These are phyloP conservation scores for Albula glossodonta DNA, from an alignment of 2,113 vertebrate species.

Conservation along the genomic window DNA sequence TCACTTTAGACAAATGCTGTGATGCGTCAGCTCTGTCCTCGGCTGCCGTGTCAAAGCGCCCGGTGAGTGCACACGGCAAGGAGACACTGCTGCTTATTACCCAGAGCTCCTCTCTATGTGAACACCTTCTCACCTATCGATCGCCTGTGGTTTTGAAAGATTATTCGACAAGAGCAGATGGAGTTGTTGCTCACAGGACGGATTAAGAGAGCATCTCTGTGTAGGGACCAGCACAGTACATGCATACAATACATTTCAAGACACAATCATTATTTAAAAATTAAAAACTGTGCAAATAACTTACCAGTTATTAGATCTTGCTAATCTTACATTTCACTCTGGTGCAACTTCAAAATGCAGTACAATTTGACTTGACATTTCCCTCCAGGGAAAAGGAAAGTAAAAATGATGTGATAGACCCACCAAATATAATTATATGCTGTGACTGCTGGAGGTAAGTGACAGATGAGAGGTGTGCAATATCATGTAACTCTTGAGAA, in stretches of 20 bases:
- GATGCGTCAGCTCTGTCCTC: not conserved
- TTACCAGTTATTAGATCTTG: not conserved
- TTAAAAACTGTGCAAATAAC: too few relatives aligned
- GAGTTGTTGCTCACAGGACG: not conserved
- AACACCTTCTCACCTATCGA: not conserved
- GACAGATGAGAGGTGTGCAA: not conserved
- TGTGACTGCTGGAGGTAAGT: not conserved
- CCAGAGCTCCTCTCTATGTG: not conserved
- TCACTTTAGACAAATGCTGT: not conserved
- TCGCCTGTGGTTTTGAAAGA: not conserved
- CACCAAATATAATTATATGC: not conserved
- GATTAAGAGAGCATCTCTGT: not conserved
- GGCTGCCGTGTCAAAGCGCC: not conserved
- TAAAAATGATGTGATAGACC: not conserved
- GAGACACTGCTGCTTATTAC: not conserved
- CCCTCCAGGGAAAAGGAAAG: not conserved
- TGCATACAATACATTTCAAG: not conserved
- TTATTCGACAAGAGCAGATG: not conserved
- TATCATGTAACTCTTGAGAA: not conserved
- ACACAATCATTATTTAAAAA: not conserved
- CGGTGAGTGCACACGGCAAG: not conserved
- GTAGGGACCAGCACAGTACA: not conserved
- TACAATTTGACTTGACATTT: not conserved
- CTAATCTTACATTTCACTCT: too few relatives aligned
- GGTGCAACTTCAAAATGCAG: not conserved